Percentiles rank a stretch among this genome's conserved stretches.
phyloP scores from a whole-genome alignment of 2,888 invertebrate genomes.

The Ametastegia equiseti region DNA sequence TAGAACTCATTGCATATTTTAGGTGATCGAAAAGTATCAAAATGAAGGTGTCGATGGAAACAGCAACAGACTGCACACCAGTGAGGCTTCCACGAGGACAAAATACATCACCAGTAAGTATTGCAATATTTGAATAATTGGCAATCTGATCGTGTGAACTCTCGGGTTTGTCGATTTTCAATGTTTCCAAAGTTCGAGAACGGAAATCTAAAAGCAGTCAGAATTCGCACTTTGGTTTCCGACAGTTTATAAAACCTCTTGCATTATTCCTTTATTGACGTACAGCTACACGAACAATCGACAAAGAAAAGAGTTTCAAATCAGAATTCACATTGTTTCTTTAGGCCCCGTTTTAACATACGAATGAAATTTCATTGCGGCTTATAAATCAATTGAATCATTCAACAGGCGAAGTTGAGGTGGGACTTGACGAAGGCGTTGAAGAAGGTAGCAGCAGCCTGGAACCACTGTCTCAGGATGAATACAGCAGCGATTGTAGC shows the following conservation, averaged over 20 bases:
- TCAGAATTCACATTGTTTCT: conserved; percentile 37
- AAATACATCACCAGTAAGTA: conserved; percentile 59
- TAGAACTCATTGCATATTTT: conserved; percentile 55
- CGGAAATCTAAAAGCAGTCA: neutral
- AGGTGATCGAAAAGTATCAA: conserved; percentile 84
- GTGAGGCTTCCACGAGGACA: conserved; percentile 53
- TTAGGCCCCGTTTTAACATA: conserved; percentile 15
- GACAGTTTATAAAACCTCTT: neutral
- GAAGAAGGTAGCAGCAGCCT: conserved; percentile 66
- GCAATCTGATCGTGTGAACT: neutral
- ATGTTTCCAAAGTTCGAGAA: neutral
- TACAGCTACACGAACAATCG: neutral
- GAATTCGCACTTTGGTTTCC: neutral
- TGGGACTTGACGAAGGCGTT: conserved; percentile 64
- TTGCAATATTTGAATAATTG: neutral
- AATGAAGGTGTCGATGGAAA: conserved; percentile 79
- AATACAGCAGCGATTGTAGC: conserved; percentile 69
- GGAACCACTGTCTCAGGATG: conserved; percentile 70
- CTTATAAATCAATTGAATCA: conserved; percentile 20
- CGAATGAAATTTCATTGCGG: neutral
- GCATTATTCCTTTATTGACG: neutral
- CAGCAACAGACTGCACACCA: conserved; percentile 78
- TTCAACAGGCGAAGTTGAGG: conserved; percentile 61
- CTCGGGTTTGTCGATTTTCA: neutral
- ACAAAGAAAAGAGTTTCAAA: neutral